Base-by-base conservation (phyloP, 92 coral and sea anemone genomes). In the Virgularia gustaviana region DNA sequence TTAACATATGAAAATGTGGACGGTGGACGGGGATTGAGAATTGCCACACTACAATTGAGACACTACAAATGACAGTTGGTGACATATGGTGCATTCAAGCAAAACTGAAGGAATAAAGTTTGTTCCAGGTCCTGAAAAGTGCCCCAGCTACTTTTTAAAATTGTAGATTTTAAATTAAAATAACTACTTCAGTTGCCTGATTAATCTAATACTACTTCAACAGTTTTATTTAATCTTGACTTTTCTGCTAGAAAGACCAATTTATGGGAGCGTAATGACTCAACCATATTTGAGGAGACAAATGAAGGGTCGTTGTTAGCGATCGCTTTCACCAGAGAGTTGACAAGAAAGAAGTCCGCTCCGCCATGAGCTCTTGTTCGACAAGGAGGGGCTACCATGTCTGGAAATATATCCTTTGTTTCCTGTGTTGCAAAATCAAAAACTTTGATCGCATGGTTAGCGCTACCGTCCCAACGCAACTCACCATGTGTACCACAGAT, bases 401-500 rank as follows among this genome's bases (percentile, higher is more conserved):
- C 35, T 22, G 44, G 72, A 55, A 55, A 55, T 23, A 55, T 23
- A 20, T 36, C 36, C 29, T 23, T 65, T 37, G 16, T 27, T 65
- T 41, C 36, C 36, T 65, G 33, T 23, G 72, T 65, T 8, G 47
- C 55, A 65, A 65, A 65, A 29, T 22, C 29, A 49, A 12, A 42
- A 4, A 36, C 51, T 29, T 43, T 35, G 10, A 65, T 43, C 2
- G 55, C 29, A 2, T 56, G 51, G 28, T 41, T 45, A 9, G 62
- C 27, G 62, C 62, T 55, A 3, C 72, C 72, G n/a, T 65, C 72
- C 44, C 44, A 65, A n/a, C 51, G 47, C 9, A 65, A n/a, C 22
- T 65, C 72, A 3, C 72, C 72, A 42, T 65, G 72, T 34, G 56
- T 65, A 30, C 72, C 72, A 65, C 28, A 65, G 6, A 65, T 32